Conservation (phyloP, 2,888 invertebrate genomes). For the Andrena bicolor region DNA sequence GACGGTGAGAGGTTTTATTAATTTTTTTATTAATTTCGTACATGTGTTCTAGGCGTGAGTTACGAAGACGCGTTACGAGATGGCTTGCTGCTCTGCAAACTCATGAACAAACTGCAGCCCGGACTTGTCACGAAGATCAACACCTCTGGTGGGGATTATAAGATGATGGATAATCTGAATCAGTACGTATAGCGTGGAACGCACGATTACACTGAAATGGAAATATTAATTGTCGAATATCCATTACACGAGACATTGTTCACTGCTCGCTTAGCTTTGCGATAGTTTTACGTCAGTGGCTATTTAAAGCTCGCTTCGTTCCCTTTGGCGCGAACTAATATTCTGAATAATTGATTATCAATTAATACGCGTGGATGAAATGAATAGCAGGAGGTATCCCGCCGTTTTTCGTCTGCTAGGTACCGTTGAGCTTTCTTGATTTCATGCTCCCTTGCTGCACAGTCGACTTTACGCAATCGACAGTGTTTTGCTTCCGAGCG, state of each 20-base stretch:
- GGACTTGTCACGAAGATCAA: constrained; percentile 95
- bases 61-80: constrained; percentile 94
- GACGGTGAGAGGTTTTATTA: background rate
- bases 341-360: no score
- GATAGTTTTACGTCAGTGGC: no score
- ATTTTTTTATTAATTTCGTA: background rate
- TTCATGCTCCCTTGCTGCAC: constrained; percentile 74
- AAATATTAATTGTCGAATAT: no score
- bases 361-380: no score
- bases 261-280: no score
- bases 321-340: no score
- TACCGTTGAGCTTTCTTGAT: constrained; percentile 1
- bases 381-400: no score
- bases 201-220: no score
- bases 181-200: constrained; percentile 88
- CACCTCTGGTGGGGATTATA: constrained; percentile 95
- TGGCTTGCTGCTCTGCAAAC: constrained; percentile 93
- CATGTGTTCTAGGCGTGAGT: constrained; percentile 85
- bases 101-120: constrained; percentile 95
- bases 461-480: constrained; percentile 84
- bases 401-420: background rate
- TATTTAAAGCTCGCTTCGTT: no score
- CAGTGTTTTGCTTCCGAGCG: constrained; percentile 78
- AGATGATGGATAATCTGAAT: constrained; percentile 98
- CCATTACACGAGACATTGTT: no score